These are phyloP conservation scores for Lordiphosa fenestrarum DNA, from an alignment of 2,888 invertebrate genomes.

Conservation along the genomic window DNA sequence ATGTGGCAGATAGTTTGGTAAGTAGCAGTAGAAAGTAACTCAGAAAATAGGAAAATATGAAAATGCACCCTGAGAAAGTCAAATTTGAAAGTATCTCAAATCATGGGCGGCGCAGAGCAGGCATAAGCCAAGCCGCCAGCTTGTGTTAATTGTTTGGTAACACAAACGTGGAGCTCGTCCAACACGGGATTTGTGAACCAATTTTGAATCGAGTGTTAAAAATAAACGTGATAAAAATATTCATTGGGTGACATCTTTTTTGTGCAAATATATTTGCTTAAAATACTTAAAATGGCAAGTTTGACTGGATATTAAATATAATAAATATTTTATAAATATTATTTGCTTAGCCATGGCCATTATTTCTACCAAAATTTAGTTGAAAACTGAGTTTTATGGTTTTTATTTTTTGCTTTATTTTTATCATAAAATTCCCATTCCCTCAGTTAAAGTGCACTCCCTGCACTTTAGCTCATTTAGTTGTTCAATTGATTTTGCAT, in stretches of 20 bases:
- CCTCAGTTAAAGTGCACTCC: neutral
- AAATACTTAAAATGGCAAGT: too few relatives aligned
- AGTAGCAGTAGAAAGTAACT: slow-evolving; percentile 50
- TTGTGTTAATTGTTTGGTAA: slow-evolving; percentile 12
- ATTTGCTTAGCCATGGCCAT: too few relatives aligned
- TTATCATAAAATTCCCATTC: too few relatives aligned
- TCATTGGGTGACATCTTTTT: too few relatives aligned
- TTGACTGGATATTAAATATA: too few relatives aligned
- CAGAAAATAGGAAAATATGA: slow-evolving; percentile 8
- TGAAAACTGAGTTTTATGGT: too few relatives aligned
- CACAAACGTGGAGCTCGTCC: neutral
- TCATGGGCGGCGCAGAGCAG: slow-evolving; percentile 6
- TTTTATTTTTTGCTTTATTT: too few relatives aligned
- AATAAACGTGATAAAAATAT: slow-evolving; percentile 4
- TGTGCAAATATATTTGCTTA: too few relatives aligned
- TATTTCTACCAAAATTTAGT: too few relatives aligned
- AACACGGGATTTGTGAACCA: too few relatives aligned
- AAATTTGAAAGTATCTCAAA: slow-evolving; percentile 47
- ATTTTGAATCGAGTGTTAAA: neutral
- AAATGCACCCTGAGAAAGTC: slow-evolving; percentile 39
- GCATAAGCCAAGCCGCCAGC: slow-evolving; percentile 1
- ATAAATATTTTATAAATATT: too few relatives aligned
- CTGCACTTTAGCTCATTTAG: slow-evolving; percentile 28
- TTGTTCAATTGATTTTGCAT: slow-evolving; percentile 62
- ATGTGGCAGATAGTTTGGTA: slow-evolving; percentile 81